Conservation (phyloP, 2,797 vertebrate species). For the Anguilla megastoma region DNA sequence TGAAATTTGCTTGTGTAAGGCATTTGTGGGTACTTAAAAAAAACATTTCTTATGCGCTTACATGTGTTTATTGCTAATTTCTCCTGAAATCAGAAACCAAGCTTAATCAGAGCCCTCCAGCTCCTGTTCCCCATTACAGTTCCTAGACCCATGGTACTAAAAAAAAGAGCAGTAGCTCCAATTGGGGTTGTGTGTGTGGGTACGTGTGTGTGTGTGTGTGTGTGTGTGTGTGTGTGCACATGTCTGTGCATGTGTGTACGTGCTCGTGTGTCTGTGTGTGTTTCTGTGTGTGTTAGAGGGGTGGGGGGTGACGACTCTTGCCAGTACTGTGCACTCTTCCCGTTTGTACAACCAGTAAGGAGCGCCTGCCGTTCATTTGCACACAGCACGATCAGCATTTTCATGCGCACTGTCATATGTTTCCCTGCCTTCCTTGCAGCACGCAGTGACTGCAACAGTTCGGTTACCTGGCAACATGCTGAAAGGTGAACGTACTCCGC, state of each 20-base stretch:
- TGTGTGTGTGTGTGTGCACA: too few relatives aligned
- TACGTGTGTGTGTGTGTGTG: not conserved
- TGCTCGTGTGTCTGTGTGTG: too few relatives aligned
- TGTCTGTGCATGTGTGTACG: too few relatives aligned
- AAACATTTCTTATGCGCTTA: not conserved
- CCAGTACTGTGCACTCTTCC: conserved; percentile 5
- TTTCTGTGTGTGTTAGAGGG: too few relatives aligned
- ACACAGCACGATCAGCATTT: not conserved
- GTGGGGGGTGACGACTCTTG: not conserved
- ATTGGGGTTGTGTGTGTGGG: not conserved
- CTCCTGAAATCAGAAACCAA: not conserved
- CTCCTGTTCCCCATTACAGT: not conserved
- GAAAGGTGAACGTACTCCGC: not conserved
- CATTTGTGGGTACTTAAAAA: not conserved
- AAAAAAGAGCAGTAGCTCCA: not conserved
- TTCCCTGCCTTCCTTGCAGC: not conserved
- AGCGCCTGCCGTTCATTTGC: conserved; percentile 17
- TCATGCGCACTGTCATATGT: not conserved
- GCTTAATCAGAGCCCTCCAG: not conserved
- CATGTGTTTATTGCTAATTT: not conserved
- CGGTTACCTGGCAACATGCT: not conserved
- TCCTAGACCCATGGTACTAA: not conserved
- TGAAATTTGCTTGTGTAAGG: not conserved
- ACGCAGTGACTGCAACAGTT: not conserved
- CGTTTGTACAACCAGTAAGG: conserved; percentile 32